Percentiles rank a stretch among this genome's conserved stretches.
phyloP scores from a whole-genome alignment of 1,140 invertebrate species.

The Drosophila ficusphila region DNA sequence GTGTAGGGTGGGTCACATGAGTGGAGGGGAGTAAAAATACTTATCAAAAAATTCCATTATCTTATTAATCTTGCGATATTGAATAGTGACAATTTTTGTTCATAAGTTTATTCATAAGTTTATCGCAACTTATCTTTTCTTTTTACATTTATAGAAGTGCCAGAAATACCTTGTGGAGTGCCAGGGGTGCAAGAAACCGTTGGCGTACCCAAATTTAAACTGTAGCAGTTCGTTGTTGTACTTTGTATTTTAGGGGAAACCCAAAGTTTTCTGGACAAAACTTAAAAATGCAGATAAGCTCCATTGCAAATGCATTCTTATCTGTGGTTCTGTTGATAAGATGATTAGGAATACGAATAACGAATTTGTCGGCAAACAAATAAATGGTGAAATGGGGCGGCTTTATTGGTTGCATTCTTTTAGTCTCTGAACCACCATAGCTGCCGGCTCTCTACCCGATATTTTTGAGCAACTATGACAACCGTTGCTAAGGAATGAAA shows the following conservation, averaged over 20 bases:
- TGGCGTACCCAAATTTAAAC: too few species aligned
- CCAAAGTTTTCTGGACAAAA: too few species aligned
- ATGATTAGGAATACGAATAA: too few species aligned
- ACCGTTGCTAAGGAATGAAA: conserved; percentile 30
- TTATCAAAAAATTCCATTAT: neutral
- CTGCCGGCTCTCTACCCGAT: neutral
- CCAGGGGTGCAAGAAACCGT: neutral
- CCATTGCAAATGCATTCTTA: neutral
- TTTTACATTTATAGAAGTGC: too few species aligned
- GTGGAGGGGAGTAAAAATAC: neutral
- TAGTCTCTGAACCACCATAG: conserved; percentile 2
- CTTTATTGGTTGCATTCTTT: neutral
- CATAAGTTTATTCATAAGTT: too few species aligned
- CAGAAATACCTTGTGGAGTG: neutral
- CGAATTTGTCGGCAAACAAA: neutral
- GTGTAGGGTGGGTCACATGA: neutral
- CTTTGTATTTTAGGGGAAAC: too few species aligned
- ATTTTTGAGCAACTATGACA: conserved; percentile 32
- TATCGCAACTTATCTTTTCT: neutral
- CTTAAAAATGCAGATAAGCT: too few species aligned
- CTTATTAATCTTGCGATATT: neutral
- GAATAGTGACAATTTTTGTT: neutral
- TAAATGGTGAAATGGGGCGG: neutral
- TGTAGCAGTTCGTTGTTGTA: too few species aligned
- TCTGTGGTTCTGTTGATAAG: too few species aligned